Base-by-base conservation (phyloP, 1,140 invertebrate genomes). In the Epicauta chinensis region DNA sequence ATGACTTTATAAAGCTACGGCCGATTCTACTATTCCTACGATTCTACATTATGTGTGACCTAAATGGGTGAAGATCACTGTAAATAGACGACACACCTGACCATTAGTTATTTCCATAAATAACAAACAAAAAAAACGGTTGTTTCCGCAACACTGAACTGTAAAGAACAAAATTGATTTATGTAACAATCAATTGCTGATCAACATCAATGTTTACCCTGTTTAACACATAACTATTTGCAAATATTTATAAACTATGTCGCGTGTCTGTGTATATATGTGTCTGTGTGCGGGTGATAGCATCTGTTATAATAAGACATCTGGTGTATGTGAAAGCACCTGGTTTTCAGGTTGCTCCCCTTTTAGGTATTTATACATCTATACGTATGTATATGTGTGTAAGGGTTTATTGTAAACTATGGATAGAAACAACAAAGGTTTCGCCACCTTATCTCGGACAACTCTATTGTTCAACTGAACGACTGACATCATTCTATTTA, bases 401-500 rank as follows among this genome's bases (percentile, higher is more conserved):
- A 40, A 4, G n/a, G n/a, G n/a, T n/a, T n/a, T n/a, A n/a, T 15
- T 7, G 36, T 40, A 40, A 37, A 47, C 32, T 37, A 29, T 14
- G 16, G 17, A 34, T 16, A 35, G 43, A 15, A 34, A 35, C 43
- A n/a, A 35, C 32, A 46, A 46, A 36, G 43, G 23, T 30, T 34
- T 29, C 34, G 13, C 35, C 16, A 47, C 45, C 45, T 47, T 47
- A 47, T 47, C 45, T 47, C 32, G 34, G 34, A 4, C 23, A 23
- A 23, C 23, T 23, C 45, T 47, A 38, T 47, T 47, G 45, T 47
- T 47, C 45, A 30, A 47, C 45, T 35, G 23, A n/a, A n/a, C 23
- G 2, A 23, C 34, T 45, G 42, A 53, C 51, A 53, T 23, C 41
- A 53, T 53, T 53, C 51, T 53, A 53, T 53, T 53, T 53, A 53